Conservation (phyloP, 2,113 vertebrate species). For the Centropristis striata region DNA sequence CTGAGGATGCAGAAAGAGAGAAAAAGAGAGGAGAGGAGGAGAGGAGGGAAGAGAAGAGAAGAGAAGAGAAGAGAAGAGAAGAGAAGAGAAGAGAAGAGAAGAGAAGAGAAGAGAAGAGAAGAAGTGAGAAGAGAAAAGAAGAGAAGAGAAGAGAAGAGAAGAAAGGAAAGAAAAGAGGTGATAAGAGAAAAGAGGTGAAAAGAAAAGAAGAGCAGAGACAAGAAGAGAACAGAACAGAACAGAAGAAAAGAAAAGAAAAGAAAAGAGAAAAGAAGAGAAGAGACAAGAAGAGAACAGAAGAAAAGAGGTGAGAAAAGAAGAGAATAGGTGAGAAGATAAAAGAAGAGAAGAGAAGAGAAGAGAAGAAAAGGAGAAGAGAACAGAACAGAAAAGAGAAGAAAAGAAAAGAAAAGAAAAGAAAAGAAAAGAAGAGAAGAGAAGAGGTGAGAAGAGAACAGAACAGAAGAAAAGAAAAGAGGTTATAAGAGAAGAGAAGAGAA, state of each 20-base stretch:
- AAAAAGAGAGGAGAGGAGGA: slow-evolving; percentile 6
- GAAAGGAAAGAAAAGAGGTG: slow-evolving; percentile 18
- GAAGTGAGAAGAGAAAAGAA: slow-evolving; percentile 11
- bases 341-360: slow-evolving; percentile 15
- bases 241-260: slow-evolving; percentile 17
- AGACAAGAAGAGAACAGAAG: slow-evolving; percentile 9
- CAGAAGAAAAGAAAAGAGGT: slow-evolving; percentile 10
- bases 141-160: slow-evolving; percentile 10
- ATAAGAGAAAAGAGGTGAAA: no score
- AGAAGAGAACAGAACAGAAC: slow-evolving; percentile 11
- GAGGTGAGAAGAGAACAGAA: no score
- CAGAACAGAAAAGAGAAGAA: no score
- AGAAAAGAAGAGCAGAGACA: slow-evolving; percentile 7
- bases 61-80: slow-evolving; percentile 7
- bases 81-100: slow-evolving; percentile 16
- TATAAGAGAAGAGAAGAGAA: slow-evolving; percentile 13
- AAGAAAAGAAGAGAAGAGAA: slow-evolving; percentile 16
- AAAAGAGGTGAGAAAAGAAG: slow-evolving; percentile 12
- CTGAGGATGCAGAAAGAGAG: background rate
- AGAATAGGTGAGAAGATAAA: slow-evolving; percentile 11
- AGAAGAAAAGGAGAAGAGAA: slow-evolving; percentile 11
- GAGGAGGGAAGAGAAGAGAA: slow-evolving; percentile 3
- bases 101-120: slow-evolving; percentile 17
- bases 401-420: slow-evolving; percentile 15
- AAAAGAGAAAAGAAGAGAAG: slow-evolving; percentile 10